Conservation (phyloP, 2,113 vertebrate species). For the Neopipo cinnamomea region DNA sequence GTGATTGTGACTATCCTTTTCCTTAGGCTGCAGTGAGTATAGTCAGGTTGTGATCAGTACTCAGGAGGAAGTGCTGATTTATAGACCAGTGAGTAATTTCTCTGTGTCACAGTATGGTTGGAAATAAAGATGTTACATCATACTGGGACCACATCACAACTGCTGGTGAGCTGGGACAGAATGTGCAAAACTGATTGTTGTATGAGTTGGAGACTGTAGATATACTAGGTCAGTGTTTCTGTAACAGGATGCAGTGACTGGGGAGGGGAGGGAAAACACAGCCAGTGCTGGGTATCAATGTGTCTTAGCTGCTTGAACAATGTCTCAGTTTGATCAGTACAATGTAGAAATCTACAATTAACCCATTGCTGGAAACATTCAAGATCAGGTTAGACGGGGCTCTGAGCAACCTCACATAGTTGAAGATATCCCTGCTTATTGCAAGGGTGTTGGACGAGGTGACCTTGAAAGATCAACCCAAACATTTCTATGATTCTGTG, state of each 20-base stretch:
- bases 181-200: not conserved
- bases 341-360: not conserved
- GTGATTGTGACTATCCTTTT: not conserved
- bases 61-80: not conserved
- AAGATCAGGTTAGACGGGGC: not conserved
- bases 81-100: not conserved
- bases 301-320: not conserved
- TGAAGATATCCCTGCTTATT: not conserved
- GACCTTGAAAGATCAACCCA: not conserved
- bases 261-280: not conserved
- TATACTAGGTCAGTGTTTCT: accelerated
- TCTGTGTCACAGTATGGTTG: not conserved
- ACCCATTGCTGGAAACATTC: not conserved
- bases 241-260: accelerated
- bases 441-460: not conserved
- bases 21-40: not conserved
- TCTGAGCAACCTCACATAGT: not conserved
- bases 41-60: not conserved
- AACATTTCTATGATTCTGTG: not conserved
- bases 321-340: not conserved
- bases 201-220: not conserved
- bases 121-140: not conserved
- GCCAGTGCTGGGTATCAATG: accelerated
- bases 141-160: accelerated
- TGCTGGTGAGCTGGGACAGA: not conserved